Evolutionary conservation across 2,113 vertebrate species (phyloP).

Genomic region (Catharus fuscescens): DNA sequence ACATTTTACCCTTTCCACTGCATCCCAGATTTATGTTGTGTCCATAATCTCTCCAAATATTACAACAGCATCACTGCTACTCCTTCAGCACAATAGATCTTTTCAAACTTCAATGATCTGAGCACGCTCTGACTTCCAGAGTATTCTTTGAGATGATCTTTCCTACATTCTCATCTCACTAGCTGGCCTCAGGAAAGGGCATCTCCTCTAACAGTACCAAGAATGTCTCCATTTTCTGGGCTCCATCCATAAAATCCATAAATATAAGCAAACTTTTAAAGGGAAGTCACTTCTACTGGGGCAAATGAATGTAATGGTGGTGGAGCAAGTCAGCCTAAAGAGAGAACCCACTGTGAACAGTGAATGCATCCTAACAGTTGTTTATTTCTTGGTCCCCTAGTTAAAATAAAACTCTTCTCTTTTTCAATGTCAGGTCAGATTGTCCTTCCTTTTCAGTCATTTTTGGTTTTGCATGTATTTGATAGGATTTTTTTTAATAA

Average conservation of each 20-base stretch:
- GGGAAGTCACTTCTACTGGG: background rate
- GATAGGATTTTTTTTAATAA: conserved; percentile 70
- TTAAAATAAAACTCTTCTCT: conserved; percentile 21
- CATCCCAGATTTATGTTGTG: background rate
- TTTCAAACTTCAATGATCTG: background rate
- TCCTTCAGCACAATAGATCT: background rate
- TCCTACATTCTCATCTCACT: background rate
- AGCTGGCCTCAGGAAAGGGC: background rate
- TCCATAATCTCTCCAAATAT: background rate
- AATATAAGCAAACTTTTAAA: conserved; percentile 4
- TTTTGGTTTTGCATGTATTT: conserved; percentile 63
- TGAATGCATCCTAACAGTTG: background rate
- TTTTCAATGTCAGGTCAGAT: background rate
- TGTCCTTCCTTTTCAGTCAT: background rate
- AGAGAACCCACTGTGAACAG: background rate
- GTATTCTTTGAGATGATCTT: background rate
- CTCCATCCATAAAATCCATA: background rate
- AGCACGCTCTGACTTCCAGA: background rate
- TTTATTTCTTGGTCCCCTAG: conserved; percentile 37
- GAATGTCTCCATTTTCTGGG: background rate
- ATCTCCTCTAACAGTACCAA: background rate
- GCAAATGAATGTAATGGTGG: conserved; percentile 13
- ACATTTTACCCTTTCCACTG: background rate
- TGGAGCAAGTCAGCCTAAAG: conserved; percentile 32
- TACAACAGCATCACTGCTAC: background rate